phyloP scores from a whole-genome alignment of 2,888 invertebrate species.

The Antitype chi region DNA sequence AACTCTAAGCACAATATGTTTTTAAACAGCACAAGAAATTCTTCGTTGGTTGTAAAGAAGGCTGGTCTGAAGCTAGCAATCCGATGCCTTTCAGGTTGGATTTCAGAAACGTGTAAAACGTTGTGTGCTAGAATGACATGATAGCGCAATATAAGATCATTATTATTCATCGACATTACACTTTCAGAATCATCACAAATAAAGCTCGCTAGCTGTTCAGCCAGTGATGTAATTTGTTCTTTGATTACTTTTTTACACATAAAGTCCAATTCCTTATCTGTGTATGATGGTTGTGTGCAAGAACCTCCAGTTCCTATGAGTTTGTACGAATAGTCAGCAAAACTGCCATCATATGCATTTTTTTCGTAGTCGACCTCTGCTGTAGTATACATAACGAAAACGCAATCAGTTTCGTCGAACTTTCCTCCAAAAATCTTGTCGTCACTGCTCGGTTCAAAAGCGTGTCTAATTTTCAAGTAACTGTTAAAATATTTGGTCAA shows the following conservation, averaged over 20 bases:
- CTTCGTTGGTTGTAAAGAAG: constrained; percentile 45
- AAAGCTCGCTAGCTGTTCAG: constrained; percentile 31
- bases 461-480: constrained; percentile 43
- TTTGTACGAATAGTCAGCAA: constrained; percentile 24
- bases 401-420: constrained; percentile 44
- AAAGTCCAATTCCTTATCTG: constrained; percentile 33
- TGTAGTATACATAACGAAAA: constrained; percentile 61
- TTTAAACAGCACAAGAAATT: constrained; percentile 42
- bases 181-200: constrained; percentile 17
- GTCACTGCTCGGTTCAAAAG: constrained; percentile 27
- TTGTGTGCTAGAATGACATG: constrained; percentile 49
- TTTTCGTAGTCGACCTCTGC: constrained; percentile 36
- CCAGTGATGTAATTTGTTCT: constrained; percentile 27
- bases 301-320: constrained; percentile 50
- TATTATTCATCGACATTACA: constrained; percentile 35
- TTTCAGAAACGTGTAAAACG: constrained; percentile 49
- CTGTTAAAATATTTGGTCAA: constrained; percentile 48
- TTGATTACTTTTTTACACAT: constrained; percentile 41
- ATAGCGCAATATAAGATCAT: constrained; percentile 52
- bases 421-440: constrained; percentile 43
- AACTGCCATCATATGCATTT: neutral
- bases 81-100: constrained; percentile 39
- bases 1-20: constrained; percentile 36
- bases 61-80: constrained; percentile 41
- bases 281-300: constrained; percentile 24